Percentiles rank a stretch among this genome's conserved stretches.
These are phyloP conservation scores for Luffia ferchaultella DNA, from an alignment of 2,888 invertebrate genomes.

Conservation along the genomic window DNA sequence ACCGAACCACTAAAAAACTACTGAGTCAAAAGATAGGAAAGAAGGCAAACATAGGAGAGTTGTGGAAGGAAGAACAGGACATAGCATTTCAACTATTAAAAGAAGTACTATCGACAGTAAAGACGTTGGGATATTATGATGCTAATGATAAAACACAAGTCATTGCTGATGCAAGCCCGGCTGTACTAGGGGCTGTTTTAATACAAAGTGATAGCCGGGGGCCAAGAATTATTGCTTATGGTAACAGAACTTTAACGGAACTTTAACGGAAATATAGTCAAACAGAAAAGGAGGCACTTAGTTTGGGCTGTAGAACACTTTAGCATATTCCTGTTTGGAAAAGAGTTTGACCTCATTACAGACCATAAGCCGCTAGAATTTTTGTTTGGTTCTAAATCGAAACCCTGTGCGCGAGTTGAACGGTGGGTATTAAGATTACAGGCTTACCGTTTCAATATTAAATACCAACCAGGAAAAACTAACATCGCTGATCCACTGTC, in stretches of 20 bases:
- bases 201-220: slow-evolving; percentile 19
- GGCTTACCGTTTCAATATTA: no score
- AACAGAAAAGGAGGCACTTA: slow-evolving; percentile 22
- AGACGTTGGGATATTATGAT: slow-evolving; percentile 23
- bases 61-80: background rate
- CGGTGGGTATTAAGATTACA: background rate
- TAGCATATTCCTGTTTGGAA: no score
- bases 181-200: slow-evolving; percentile 24
- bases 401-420: slow-evolving; percentile 20
- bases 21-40: slow-evolving; percentile 4
- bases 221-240: slow-evolving; percentile 29
- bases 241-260: slow-evolving; percentile 27
- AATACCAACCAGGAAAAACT: slow-evolving; percentile 15
- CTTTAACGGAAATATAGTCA: slow-evolving; percentile 27
- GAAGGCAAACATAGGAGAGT: slow-evolving; percentile 13
- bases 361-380: slow-evolving; percentile 23
- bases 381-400: slow-evolving; percentile 19
- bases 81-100: slow-evolving; percentile 1
- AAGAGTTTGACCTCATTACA: no score
- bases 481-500: slow-evolving; percentile 25
- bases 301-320: slow-evolving; percentile 23
- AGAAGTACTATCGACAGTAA: slow-evolving; percentile 20
- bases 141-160: slow-evolving; percentile 22
- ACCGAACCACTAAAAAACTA: slow-evolving; percentile 4
- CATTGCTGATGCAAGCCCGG: slow-evolving; percentile 28